These are phyloP conservation scores for Drosophila pectinifera DNA, from an alignment of 1,140 invertebrate species.

Conservation along the genomic window DNA sequence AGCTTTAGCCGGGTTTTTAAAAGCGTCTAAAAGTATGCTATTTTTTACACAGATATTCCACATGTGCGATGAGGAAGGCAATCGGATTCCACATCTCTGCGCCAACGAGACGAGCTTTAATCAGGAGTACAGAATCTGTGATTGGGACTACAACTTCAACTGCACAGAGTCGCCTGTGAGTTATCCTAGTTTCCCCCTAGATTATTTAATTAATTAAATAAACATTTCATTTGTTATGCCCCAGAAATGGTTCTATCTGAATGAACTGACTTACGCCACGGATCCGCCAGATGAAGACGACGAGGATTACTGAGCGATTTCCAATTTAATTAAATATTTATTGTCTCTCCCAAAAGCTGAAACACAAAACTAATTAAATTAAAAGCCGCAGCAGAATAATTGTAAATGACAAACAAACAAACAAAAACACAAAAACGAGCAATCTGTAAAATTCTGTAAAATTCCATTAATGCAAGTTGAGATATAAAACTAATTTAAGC, in stretches of 20 bases:
- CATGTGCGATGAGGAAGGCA: constrained; percentile 88
- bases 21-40: constrained; percentile 60
- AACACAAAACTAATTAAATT: constrained; percentile 64
- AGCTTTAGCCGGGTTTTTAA: neutral
- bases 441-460: constrained; percentile 43
- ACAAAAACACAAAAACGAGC: constrained; percentile 12
- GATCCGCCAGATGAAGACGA: constrained; percentile 86
- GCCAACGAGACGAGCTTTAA: constrained; percentile 88
- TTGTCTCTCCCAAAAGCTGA: constrained; percentile 55
- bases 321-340: constrained; percentile 69
- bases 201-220: constrained; percentile 6
- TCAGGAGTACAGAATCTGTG: constrained; percentile 88
- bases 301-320: constrained; percentile 75
- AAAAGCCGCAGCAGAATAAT: constrained; percentile 36
- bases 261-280: constrained; percentile 88
- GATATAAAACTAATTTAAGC: constrained; percentile 66
- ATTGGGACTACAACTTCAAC: constrained; percentile 88
- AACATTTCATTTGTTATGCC: neutral
- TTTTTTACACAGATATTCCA: constrained; percentile 86
- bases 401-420: constrained; percentile 17
- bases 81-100: constrained; percentile 88
- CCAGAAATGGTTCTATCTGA: constrained; percentile 87
- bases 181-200: neutral
- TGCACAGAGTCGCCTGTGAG: constrained; percentile 86
- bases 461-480: constrained; percentile 36